Evolutionary conservation across 2,888 invertebrate species (phyloP).

Genomic region (Erebia palarica): DNA sequence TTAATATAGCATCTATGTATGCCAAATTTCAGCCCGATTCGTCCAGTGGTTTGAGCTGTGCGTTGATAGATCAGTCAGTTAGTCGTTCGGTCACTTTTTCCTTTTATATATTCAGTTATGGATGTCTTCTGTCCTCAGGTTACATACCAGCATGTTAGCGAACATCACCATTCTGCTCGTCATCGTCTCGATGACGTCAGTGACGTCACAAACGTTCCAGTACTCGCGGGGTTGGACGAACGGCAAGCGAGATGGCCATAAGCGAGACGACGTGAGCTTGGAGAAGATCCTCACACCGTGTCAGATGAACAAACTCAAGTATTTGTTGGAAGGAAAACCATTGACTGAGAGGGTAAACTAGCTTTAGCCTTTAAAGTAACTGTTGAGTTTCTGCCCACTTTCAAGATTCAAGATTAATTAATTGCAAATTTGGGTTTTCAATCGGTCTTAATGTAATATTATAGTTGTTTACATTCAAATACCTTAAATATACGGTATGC

Average conservation of each 20-base stretch:
- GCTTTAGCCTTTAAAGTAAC: background rate
- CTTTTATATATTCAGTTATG: too few species aligned
- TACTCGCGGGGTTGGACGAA: constrained; percentile 91
- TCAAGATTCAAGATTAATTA: too few species aligned
- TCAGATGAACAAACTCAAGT: constrained; percentile 76
- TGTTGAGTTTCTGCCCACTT: too few species aligned
- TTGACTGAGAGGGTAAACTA: constrained; percentile 66
- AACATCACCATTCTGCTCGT: constrained; percentile 63
- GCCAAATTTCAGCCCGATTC: too few species aligned
- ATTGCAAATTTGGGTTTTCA: too few species aligned
- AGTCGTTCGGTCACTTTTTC: too few species aligned
- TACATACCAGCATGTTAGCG: constrained; percentile 53
- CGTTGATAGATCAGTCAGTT: too few species aligned
- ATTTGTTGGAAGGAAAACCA: constrained; percentile 77
- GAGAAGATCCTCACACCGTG: constrained; percentile 72
- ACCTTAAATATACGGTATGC: too few species aligned
- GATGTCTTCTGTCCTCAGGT: constrained; percentile 1
- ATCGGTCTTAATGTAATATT: too few species aligned
- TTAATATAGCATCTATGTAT: too few species aligned
- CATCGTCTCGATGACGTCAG: constrained; percentile 68
- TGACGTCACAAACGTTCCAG: constrained; percentile 87
- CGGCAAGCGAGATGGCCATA: constrained; percentile 82
- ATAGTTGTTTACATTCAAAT: too few species aligned
- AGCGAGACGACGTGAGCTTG: constrained; percentile 52
- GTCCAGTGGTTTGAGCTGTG: too few species aligned